These are phyloP conservation scores for Aromia moschata DNA, from an alignment of 2,888 invertebrate genomes.

Conservation along the genomic window DNA sequence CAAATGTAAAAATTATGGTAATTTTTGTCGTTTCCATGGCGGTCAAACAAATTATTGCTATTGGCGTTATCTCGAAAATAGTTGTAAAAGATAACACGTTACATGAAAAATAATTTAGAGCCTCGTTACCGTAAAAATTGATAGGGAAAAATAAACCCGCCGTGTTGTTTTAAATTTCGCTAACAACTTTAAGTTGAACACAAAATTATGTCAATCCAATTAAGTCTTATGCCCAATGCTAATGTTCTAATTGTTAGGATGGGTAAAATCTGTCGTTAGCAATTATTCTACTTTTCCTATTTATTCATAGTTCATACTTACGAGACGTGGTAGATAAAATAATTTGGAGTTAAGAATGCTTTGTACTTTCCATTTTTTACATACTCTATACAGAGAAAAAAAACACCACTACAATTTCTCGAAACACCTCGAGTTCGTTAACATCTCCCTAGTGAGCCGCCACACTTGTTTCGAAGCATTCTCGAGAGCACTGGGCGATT, in stretches of 20 bases:
- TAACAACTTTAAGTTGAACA: not conserved
- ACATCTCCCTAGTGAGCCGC: conserved; percentile 79
- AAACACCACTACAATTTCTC: conserved; percentile 72
- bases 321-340: not conserved
- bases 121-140: too few relatives aligned
- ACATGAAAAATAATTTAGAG: too few relatives aligned
- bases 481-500: conserved; percentile 78
- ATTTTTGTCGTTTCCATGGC: too few relatives aligned
- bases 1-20: not conserved
- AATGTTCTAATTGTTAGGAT: not conserved
- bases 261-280: not conserved
- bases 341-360: conserved; percentile 13
- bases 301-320: not conserved
- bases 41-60: not conserved
- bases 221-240: not conserved
- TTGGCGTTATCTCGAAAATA: not conserved
- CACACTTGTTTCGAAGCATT: conserved; percentile 83
- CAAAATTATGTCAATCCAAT: not conserved
- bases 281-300: not conserved
- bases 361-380: conserved; percentile 20
- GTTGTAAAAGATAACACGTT: not conserved
- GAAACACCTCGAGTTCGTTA: conserved; percentile 81
- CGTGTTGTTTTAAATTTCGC: not conserved
- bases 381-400: conserved; percentile 31
- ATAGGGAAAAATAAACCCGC: too few relatives aligned